Conservation (phyloP, 2,888 invertebrate species). For the Tridacna crocea region DNA sequence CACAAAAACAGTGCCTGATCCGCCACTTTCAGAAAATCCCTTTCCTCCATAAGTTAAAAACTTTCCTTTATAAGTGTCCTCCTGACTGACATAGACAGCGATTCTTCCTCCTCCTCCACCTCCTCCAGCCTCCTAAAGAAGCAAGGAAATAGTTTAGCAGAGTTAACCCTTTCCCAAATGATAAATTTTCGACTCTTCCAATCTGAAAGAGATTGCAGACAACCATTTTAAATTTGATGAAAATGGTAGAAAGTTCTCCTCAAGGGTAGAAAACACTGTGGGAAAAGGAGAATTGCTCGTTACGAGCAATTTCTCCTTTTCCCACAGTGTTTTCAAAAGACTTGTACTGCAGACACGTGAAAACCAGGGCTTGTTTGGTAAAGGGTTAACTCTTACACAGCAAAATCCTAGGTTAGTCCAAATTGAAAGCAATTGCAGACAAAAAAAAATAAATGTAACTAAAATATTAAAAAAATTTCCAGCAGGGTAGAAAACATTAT, state of each 20-base stretch:
- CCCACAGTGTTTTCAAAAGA: not conserved
- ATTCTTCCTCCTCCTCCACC: slow-evolving; percentile 77
- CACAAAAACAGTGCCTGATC: slow-evolving; percentile 73
- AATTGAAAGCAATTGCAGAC: too few species aligned
- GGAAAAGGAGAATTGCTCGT: not conserved
- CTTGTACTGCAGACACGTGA: not conserved
- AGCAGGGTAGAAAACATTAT: too few species aligned
- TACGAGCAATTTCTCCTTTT: not conserved
- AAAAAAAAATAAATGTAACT: too few species aligned
- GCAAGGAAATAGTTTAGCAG: not conserved
- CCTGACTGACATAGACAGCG: slow-evolving; percentile 63
- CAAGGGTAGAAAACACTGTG: not conserved
- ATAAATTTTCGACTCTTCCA: not conserved
- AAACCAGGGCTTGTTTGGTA: too few species aligned
- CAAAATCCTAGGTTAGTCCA: too few species aligned
- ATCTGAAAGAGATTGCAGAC: not conserved
- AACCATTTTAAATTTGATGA: not conserved
- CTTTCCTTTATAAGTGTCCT: slow-evolving; percentile 60
- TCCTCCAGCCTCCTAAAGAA: slow-evolving; percentile 64
- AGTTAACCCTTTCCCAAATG: not conserved
- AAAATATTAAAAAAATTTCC: too few species aligned
- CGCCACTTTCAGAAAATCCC: slow-evolving; percentile 68
- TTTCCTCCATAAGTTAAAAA: slow-evolving; percentile 69
- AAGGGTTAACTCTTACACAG: too few species aligned
- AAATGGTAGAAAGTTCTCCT: not conserved